A percentile compares a stretch with the other conserved stretches of the same genome.
Evolutionary conservation across 2,113 vertebrate genomes (phyloP).

Genomic region (Coregonus clupeaformis): DNA sequence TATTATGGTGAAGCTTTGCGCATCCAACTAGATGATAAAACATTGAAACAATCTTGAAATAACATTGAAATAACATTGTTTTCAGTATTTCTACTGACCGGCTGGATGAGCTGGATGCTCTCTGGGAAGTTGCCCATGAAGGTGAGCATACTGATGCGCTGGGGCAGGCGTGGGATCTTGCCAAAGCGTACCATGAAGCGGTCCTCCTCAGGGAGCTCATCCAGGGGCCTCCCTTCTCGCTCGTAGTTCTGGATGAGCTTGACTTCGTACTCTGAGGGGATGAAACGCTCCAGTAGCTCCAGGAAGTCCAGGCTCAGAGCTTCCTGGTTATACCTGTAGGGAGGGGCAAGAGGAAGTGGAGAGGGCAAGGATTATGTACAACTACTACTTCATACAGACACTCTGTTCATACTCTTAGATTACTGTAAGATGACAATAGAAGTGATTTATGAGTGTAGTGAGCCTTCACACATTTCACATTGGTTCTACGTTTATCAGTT

Average conservation of each 20-base stretch:
- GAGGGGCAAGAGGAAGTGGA: not conserved
- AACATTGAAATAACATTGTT: not conserved
- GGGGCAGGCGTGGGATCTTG: slow-evolving; percentile 83
- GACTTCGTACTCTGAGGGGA: slow-evolving; percentile 86
- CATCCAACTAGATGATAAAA: no score
- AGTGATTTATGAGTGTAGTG: no score
- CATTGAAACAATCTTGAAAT: no score
- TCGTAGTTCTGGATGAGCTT: slow-evolving; percentile 81
- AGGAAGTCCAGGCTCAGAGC: slow-evolving; percentile 89
- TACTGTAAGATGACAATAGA: no score
- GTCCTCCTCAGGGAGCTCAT: slow-evolving; percentile 89
- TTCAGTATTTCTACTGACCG: slow-evolving; percentile 63
- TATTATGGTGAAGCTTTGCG: no score
- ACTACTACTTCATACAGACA: no score
- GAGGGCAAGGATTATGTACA: not conserved
- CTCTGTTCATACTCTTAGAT: no score
- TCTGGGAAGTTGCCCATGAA: slow-evolving; percentile 92
- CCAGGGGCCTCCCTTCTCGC: slow-evolving; percentile 73
- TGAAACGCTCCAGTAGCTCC: slow-evolving; percentile 89
- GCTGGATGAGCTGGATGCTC: slow-evolving; percentile 82
- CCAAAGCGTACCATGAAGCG: slow-evolving; percentile 91
- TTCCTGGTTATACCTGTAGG: slow-evolving; percentile 82
- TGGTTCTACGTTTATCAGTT: no score
- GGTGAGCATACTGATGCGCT: slow-evolving; percentile 86
- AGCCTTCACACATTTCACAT: no score